phyloP scores from a whole-genome alignment of 2,113 vertebrate species.

The Oncorhynchus keta region DNA sequence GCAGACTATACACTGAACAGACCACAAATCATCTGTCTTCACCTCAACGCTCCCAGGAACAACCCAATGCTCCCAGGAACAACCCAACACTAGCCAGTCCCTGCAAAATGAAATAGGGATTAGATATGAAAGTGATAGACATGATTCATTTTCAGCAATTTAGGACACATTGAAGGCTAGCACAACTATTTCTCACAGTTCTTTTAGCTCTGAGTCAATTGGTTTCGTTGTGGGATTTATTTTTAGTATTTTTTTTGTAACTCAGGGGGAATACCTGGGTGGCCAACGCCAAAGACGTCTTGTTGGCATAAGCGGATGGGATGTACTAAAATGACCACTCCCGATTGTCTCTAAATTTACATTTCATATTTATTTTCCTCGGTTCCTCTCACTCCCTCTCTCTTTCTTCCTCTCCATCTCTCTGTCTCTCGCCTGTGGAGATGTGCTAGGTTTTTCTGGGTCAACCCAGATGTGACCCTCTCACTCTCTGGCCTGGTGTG shows the following conservation, averaged over 20 bases:
- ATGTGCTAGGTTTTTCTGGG: slow-evolving; percentile 23
- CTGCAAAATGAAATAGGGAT: background rate
- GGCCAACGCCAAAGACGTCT: slow-evolving; percentile 22
- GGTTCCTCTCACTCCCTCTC: background rate
- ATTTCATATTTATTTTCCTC: slow-evolving; percentile 12
- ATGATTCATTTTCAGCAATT: background rate
- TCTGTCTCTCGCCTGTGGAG: slow-evolving; percentile 13
- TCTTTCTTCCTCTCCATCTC: background rate
- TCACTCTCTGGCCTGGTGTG: background rate
- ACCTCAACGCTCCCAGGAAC: slow-evolving; percentile 41
- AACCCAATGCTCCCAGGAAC: slow-evolving; percentile 33
- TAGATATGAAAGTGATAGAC: background rate
- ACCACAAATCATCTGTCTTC: slow-evolving; percentile 39
- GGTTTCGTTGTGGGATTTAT: background rate
- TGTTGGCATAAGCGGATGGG: background rate
- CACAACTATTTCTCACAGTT: background rate
- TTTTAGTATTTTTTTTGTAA: background rate
- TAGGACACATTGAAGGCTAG: background rate
- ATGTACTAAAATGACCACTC: background rate
- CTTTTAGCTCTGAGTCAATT: background rate
- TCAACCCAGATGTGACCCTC: slow-evolving; percentile 28
- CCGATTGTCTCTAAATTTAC: too few species aligned
- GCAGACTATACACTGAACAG: slow-evolving; percentile 56
- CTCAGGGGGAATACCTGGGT: slow-evolving; percentile 2
- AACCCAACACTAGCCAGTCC: slow-evolving; percentile 40